These are phyloP conservation scores for Trematocara variabile DNA, from an alignment of 2,113 vertebrate species.

Conservation along the genomic window DNA sequence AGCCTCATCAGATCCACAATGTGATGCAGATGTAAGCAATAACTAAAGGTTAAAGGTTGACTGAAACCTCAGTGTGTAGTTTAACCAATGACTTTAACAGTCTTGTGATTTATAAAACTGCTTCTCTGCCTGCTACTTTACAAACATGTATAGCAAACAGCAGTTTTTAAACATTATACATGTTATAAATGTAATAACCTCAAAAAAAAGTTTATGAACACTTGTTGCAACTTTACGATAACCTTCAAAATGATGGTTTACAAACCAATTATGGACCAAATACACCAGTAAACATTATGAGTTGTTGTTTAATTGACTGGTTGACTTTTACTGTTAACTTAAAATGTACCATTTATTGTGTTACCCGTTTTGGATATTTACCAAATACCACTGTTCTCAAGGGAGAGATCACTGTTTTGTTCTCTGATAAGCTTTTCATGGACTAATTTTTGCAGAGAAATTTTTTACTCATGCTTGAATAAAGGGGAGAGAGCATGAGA, in stretches of 20 bases:
- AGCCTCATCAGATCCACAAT: neutral
- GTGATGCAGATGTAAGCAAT: neutral
- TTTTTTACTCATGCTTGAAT: neutral
- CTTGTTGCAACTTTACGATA: neutral
- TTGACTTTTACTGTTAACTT: neutral
- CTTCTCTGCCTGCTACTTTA: neutral
- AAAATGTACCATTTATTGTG: neutral
- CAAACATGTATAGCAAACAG: neutral
- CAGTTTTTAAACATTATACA: neutral
- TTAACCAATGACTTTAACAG: neutral
- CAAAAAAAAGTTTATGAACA: neutral
- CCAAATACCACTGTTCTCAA: neutral
- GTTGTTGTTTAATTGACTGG: neutral
- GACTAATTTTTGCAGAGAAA: neutral
- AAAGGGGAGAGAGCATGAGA: rapidly evolving
- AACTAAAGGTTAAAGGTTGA: neutral
- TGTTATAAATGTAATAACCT: neutral
- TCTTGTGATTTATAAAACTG: neutral
- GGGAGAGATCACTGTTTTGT: neutral
- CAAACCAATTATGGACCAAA: neutral
- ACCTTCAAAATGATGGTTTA: neutral
- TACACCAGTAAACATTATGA: neutral
- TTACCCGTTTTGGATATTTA: neutral
- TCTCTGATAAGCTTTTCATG: neutral
- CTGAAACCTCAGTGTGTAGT: neutral